phyloP scores from a whole-genome alignment of 2,113 vertebrate genomes.

The Dasypus novemcinctus region DNA sequence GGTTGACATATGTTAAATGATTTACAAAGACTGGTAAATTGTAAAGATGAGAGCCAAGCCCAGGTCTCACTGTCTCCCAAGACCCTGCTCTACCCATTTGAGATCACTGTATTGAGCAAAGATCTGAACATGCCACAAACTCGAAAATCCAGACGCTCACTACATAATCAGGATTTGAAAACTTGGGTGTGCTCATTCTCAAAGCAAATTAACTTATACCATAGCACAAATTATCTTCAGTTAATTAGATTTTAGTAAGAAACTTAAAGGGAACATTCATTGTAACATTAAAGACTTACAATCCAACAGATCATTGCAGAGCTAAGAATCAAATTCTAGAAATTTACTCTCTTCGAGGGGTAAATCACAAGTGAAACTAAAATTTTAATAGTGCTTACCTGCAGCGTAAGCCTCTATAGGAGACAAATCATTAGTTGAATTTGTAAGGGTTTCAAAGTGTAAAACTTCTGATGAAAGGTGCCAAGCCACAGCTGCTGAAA shows the following conservation, averaged over 20 bases:
- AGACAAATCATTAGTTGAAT: slow-evolving; percentile 27
- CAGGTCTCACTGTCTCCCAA: not conserved
- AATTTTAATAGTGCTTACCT: slow-evolving; percentile 35
- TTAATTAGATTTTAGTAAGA: slow-evolving; percentile 10
- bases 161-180: not conserved
- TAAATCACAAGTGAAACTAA: slow-evolving; percentile 39
- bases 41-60: not conserved
- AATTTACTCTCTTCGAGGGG: slow-evolving; percentile 18
- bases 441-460: slow-evolving; percentile 21
- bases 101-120: not conserved
- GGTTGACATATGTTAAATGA: not conserved
- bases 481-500: slow-evolving; percentile 46
- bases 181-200: not conserved
- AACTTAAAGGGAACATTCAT: slow-evolving; percentile 3
- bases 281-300: not conserved
- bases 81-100: not conserved
- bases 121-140: not conserved
- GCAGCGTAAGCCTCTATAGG: not conserved
- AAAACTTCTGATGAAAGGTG: not conserved
- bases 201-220: not conserved
- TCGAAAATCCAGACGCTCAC: not conserved
- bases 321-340: slow-evolving; percentile 13
- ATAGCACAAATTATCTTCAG: not conserved
- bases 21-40: not conserved
- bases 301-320: slow-evolving; percentile 10